These are phyloP conservation scores for Psammodynastes pulverulentus DNA, from an alignment of 2,113 vertebrate genomes.

Conservation along the genomic window DNA sequence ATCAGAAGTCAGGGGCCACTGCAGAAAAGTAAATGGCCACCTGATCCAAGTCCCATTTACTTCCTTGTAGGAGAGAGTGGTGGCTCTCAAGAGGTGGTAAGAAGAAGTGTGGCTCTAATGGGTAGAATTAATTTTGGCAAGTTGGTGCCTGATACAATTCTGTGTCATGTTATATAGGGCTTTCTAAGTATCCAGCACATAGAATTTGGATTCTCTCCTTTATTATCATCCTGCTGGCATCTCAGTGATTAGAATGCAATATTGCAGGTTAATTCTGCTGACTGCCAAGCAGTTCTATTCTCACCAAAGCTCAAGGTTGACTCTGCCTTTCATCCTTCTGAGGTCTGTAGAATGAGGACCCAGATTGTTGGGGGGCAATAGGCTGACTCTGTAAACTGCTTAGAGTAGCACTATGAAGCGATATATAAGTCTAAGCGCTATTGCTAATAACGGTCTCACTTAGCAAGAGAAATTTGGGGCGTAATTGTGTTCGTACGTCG, in stretches of 20 bases:
- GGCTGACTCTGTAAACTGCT: too few relatives aligned
- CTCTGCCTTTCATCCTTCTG: too few relatives aligned
- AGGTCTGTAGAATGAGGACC: too few relatives aligned
- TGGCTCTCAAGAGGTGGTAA: background rate
- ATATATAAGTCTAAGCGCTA: too few relatives aligned
- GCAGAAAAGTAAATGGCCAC: background rate
- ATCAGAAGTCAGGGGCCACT: background rate
- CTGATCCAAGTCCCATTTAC: background rate
- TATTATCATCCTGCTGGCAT: too few relatives aligned
- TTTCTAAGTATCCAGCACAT: background rate
- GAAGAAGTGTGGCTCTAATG: background rate
- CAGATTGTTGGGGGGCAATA: too few relatives aligned
- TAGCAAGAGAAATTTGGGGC: background rate
- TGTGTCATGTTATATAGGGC: background rate
- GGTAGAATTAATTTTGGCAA: background rate
- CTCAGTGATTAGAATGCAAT: too few relatives aligned
- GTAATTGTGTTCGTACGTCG: background rate
- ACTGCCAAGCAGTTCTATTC: too few relatives aligned
- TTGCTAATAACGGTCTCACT: background rate
- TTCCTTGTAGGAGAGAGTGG: background rate
- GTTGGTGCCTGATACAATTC: background rate
- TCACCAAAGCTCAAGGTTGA: too few relatives aligned
- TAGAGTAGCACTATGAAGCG: too few relatives aligned
- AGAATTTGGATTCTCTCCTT: background rate
- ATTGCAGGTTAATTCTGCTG: too few relatives aligned